A percentile compares a stretch with the other conserved stretches of the same genome.
These are phyloP conservation scores for Conchocele bisecta DNA, from an alignment of 2,888 invertebrate genomes.

Conservation along the genomic window DNA sequence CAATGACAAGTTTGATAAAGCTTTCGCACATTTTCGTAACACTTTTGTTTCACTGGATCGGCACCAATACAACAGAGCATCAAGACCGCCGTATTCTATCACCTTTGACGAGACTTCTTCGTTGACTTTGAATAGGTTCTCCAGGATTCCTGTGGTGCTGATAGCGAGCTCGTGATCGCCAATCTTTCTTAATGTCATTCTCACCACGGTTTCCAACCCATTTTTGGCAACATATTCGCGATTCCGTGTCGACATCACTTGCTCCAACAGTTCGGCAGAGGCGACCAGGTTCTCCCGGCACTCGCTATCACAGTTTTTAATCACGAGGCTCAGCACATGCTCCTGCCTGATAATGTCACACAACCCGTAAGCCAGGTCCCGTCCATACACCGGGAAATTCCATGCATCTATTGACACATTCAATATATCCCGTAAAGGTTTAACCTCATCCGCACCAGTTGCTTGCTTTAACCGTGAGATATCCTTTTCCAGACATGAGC, in stretches of 20 bases:
- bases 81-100: slow-evolving; percentile 94
- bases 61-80: slow-evolving; percentile 96
- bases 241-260: slow-evolving; percentile 97
- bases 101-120: slow-evolving; percentile 97
- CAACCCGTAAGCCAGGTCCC: slow-evolving; percentile 94
- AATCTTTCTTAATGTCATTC: slow-evolving; percentile 93
- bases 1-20: slow-evolving; percentile 96
- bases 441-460: slow-evolving; percentile 65
- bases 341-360: slow-evolving; percentile 94
- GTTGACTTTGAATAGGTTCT: slow-evolving; percentile 94
- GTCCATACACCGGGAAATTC: slow-evolving; percentile 97
- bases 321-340: slow-evolving; percentile 93
- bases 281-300: slow-evolving; percentile 92
- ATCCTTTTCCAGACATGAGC: slow-evolving; percentile 65
- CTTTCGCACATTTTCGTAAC: slow-evolving; percentile 97
- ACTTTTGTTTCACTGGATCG: slow-evolving; percentile 95
- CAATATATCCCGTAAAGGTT: slow-evolving; percentile 72
- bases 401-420: slow-evolving; percentile 88
- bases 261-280: slow-evolving; percentile 94
- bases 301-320: slow-evolving; percentile 87
- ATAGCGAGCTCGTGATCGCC: slow-evolving; percentile 87
- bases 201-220: slow-evolving; percentile 94
- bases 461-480: slow-evolving; percentile 69
- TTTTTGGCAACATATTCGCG: slow-evolving; percentile 95
- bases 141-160: slow-evolving; percentile 79